Percentiles rank a stretch among this genome's conserved stretches.
Evolutionary conservation across 1,140 invertebrate species (phyloP).

Genomic region (Drosophila equinoxialis): DNA sequence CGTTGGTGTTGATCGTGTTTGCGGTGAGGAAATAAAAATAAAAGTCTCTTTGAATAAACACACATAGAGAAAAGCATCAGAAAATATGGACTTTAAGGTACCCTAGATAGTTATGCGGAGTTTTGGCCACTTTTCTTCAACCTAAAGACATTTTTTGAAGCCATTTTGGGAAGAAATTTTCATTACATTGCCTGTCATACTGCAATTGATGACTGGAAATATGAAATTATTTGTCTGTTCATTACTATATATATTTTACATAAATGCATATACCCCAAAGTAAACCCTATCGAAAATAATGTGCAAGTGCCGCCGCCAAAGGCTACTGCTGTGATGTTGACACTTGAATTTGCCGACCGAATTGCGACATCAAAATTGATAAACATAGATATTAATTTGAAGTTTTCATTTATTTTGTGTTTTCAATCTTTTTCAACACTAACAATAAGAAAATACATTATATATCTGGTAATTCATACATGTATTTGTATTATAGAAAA

Average conservation of each 20-base stretch:
- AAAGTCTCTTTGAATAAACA: constrained; percentile 16
- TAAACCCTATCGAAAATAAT: constrained; percentile 20
- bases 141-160: too few species aligned
- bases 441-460: not conserved
- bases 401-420: not conserved
- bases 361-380: constrained; percentile 43
- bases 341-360: constrained; percentile 25
- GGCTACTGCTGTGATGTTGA: constrained; percentile 34
- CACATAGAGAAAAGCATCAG: constrained; percentile 8
- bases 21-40: constrained; percentile 46
- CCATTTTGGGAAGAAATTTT: too few species aligned
- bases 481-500: not conserved
- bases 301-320: constrained; percentile 36
- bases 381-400: constrained; percentile 21
- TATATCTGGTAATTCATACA: too few species aligned
- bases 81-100: not conserved
- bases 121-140: too few species aligned
- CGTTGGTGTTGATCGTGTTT: constrained; percentile 25
- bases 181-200: too few species aligned
- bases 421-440: too few species aligned
- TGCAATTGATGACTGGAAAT: too few species aligned
- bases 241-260: not conserved
- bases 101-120: not conserved
- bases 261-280: not conserved
- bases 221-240: not conserved